These are phyloP conservation scores for Diadegma fenestrale DNA, from an alignment of 2,888 invertebrate species.

Conservation along the genomic window DNA sequence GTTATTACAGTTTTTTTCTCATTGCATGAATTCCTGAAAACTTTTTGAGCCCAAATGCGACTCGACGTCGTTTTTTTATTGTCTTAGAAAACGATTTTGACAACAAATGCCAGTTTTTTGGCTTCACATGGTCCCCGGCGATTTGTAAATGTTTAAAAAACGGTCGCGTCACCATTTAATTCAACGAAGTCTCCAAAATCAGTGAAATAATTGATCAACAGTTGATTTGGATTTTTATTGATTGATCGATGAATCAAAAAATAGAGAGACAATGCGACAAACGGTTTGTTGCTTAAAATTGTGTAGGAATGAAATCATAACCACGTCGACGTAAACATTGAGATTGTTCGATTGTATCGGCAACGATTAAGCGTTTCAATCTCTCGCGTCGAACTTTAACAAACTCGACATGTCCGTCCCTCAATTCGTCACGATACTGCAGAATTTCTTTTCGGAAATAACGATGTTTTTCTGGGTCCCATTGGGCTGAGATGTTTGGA, in stretches of 20 bases:
- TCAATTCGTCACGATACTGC: conserved; percentile 63
- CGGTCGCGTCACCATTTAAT: neutral
- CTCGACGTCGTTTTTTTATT: neutral
- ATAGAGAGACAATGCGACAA: conserved; percentile 43
- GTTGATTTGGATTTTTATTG: neutral
- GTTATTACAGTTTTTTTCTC: neutral
- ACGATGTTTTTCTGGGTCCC: conserved; percentile 45
- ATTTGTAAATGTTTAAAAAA: no score
- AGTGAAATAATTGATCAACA: no score
- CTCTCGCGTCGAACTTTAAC: conserved; percentile 69
- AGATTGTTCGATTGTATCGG: conserved; percentile 69
- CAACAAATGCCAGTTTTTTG: no score
- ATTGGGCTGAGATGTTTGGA: conserved; percentile 34
- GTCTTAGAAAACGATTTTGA: no score
- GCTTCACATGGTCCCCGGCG: no score
- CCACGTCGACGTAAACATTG: conserved; percentile 72
- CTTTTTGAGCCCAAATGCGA: neutral
- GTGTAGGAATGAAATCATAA: conserved; percentile 75
- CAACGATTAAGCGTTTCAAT: conserved; percentile 66
- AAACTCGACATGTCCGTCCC: conserved; percentile 63
- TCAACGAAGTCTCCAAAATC: neutral
- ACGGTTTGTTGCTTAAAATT: conserved; percentile 69
- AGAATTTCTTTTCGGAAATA: conserved; percentile 64
- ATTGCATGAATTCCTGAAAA: neutral
- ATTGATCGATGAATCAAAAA: neutral